Evolutionary conservation across 2,888 invertebrate species (phyloP), one percentile per base, ranked within the genome.

Genomic region (Cerceris ruficornis): DNA sequence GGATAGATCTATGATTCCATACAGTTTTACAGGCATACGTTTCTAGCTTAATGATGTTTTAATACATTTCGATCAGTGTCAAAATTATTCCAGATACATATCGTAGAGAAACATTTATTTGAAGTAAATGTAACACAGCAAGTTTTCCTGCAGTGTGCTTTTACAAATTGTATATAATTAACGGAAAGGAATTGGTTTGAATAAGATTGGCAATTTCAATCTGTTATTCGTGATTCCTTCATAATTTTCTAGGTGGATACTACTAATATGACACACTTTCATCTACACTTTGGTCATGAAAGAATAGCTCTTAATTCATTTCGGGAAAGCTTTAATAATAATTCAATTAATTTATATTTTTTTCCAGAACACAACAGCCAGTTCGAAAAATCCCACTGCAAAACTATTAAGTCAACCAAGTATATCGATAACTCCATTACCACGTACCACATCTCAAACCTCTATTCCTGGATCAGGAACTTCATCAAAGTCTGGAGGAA

Each of bases 341-440:
- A 28, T 28, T 28, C 28, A 2, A 28, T 28, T 28, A 28, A 28
- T 28, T 28, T 4, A 28, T 28, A 28, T 28, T 28, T 28, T n/a
- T 87, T 92, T 92, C 13, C 89, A 92, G 92, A 92, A 91, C 74
- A 87, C 92, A 80, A 88, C 91, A 75, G 72, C 88, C 77, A 91
- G 88, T 87, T 83, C 90, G 43, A 92, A 92, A 85, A 92, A 89
- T 87, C 92, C 93, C 57, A 90, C 93, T 64, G 93, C 93, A 41
- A 93, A 93, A 81, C 83, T 93, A 61, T 88, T 95, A 77, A 95
- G 96, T 87, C 97, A 97, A 91, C 97, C 97, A 17, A 97, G 97
- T 92, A 97, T 98, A 93, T 97, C 97, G 50, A 98, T 98, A 91
- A 97, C 98, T 75, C 97, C 98, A 62, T 93, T 97, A 92, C 97